phyloP scores from a whole-genome alignment of 2,888 invertebrate species.

The Plebejus argus region DNA sequence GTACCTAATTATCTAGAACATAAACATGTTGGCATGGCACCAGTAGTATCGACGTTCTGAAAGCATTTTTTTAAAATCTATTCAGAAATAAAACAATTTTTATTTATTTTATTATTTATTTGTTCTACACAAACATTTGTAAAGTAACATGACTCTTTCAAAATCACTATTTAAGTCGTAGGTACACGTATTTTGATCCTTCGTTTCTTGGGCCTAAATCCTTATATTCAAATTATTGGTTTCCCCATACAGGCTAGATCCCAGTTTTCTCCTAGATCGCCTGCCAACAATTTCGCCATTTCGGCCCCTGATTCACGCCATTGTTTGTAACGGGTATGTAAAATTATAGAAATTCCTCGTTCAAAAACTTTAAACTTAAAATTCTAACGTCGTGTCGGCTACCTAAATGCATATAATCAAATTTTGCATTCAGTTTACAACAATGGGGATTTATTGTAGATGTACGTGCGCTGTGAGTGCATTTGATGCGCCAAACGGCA shows the following conservation, averaged over 20 bases:
- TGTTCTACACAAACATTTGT: no score
- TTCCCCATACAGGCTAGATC: neutral
- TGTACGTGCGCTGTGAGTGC: constrained; percentile 68
- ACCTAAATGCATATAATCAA: constrained; percentile 73
- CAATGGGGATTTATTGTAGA: constrained; percentile 76
- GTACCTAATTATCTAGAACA: no score
- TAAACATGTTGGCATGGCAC: no score
- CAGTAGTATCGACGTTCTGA: no score
- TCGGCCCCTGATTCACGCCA: constrained; percentile 19
- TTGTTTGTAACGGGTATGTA: constrained; percentile 32
- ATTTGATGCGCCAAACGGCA: constrained; percentile 64
- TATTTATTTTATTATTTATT: no score
- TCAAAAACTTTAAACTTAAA: constrained; percentile 50
- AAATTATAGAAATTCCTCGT: constrained; percentile 42
- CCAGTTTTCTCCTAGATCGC: neutral
- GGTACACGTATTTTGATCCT: no score
- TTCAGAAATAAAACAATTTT: no score
- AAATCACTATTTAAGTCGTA: no score
- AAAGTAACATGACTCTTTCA: no score
- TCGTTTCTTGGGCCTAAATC: no score
- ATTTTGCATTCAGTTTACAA: constrained; percentile 69
- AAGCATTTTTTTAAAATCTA: no score
- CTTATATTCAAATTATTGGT: no score
- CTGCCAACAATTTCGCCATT: constrained; percentile 28
- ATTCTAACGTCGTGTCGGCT: constrained; percentile 67